These are phyloP conservation scores for Physeter macrocephalus DNA, from an alignment of 2,113 vertebrate species.

Conservation along the genomic window DNA sequence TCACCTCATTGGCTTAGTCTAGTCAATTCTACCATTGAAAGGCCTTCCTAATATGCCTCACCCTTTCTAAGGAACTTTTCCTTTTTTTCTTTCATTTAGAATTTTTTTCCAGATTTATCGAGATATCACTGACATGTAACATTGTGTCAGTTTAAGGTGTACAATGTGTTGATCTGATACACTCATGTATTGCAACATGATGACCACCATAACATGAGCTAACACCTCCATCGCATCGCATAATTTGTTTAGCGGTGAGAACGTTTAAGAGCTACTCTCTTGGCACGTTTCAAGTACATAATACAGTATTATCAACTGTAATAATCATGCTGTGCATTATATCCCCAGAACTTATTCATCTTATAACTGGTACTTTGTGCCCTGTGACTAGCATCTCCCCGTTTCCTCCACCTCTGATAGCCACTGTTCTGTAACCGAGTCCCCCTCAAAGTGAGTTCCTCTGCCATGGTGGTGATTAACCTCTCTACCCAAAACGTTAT, in stretches of 20 bases:
- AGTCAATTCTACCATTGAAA: neutral
- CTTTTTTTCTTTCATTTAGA: neutral
- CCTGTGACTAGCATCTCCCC: neutral
- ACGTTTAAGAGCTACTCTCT: neutral
- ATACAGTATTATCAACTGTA: neutral
- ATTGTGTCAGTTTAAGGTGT: neutral
- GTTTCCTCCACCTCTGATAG: neutral
- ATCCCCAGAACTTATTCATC: neutral
- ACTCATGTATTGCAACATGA: neutral
- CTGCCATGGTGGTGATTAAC: neutral
- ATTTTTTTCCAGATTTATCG: neutral
- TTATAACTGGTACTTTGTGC: neutral
- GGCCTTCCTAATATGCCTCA: neutral
- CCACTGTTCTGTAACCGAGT: neutral
- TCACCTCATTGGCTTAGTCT: neutral
- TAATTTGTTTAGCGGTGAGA: neutral
- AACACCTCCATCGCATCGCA: neutral
- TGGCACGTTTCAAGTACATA: neutral
- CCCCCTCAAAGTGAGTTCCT: neutral
- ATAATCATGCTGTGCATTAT: neutral
- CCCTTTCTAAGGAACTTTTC: neutral
- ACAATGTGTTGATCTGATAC: neutral
- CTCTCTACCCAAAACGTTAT: neutral
- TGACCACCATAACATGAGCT: neutral
- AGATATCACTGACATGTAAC: neutral